Evolutionary conservation across 2,888 invertebrate genomes (phyloP).

Genomic region (Magallana nippona): DNA sequence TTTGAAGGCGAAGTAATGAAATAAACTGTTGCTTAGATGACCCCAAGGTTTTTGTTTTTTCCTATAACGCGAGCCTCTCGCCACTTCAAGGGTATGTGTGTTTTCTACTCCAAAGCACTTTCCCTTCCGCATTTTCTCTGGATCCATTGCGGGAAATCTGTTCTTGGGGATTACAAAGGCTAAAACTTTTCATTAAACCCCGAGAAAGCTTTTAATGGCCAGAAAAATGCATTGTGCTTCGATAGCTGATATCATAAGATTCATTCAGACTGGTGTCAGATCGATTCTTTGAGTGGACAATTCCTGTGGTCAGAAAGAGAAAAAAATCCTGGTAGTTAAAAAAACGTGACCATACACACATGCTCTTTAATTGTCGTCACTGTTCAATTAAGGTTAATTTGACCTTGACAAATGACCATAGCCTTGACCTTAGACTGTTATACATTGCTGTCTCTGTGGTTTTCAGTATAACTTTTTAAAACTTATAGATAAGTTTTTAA

Average conservation of each 20-base stretch:
- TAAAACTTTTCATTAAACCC: neutral
- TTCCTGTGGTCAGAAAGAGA: neutral
- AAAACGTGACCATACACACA: neutral
- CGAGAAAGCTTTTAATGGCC: conserved; percentile 13
- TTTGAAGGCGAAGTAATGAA: neutral
- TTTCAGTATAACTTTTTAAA: no score
- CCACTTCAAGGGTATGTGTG: neutral
- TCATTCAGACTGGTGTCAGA: neutral
- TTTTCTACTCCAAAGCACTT: neutral
- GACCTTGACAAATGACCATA: no score
- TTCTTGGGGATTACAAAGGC: neutral
- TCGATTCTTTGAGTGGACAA: neutral
- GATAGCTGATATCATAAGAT: no score
- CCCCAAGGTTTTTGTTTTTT: no score
- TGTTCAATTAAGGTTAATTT: no score
- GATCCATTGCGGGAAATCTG: neutral
- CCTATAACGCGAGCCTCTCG: no score
- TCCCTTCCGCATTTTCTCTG: neutral
- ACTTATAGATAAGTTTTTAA: no score
- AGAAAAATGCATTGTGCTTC: neutral
- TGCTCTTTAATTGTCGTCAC: no score
- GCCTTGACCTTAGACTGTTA: no score
- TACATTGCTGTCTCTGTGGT: no score
- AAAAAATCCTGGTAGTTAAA: no score
- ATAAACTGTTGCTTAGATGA: neutral